These are phyloP conservation scores for Eulimnadia texana DNA, from an alignment of 1,140 invertebrate species.

Conservation along the genomic window DNA sequence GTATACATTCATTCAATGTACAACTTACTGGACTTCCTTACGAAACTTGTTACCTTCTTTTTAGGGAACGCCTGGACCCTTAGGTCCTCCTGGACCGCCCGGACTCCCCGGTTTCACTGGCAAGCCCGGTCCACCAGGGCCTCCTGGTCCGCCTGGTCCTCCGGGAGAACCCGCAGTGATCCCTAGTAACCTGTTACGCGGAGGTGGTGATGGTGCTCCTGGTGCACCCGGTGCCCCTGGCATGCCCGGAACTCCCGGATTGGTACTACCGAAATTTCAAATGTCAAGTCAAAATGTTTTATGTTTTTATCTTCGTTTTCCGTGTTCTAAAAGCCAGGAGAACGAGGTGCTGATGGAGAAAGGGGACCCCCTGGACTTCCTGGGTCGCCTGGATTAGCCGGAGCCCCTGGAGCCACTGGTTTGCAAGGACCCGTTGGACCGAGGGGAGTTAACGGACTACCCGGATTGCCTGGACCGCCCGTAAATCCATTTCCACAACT, in stretches of 20 bases:
- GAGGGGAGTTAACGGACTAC: conserved; percentile 16
- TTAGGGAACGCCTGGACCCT: conserved; percentile 10
- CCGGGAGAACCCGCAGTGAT: conserved; percentile 25
- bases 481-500: conserved; percentile 18
- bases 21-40: neutral
- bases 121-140: conserved; percentile 27
- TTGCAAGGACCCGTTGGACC: conserved; percentile 9
- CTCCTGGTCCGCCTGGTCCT: conserved; percentile 30
- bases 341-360: conserved; percentile 35
- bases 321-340: conserved; percentile 36
- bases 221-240: conserved; percentile 27
- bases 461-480: conserved; percentile 25
- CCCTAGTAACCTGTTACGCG: conserved; percentile 9
- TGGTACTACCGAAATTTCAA: conserved; percentile 17
- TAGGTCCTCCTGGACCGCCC: conserved; percentile 28
- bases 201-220: conserved; percentile 23
- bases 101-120: conserved; percentile 27
- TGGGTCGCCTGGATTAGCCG: conserved; percentile 18
- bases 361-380: conserved; percentile 28
- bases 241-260: conserved; percentile 20
- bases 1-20: conserved; percentile 16
- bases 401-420: conserved; percentile 23
- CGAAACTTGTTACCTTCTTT: neutral
- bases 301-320: neutral
- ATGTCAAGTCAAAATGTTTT: neutral